A percentile compares a stretch with the other conserved stretches of the same genome.
Evolutionary conservation across 2,888 invertebrate species (phyloP).

Genomic region (Diogma glabrata): DNA sequence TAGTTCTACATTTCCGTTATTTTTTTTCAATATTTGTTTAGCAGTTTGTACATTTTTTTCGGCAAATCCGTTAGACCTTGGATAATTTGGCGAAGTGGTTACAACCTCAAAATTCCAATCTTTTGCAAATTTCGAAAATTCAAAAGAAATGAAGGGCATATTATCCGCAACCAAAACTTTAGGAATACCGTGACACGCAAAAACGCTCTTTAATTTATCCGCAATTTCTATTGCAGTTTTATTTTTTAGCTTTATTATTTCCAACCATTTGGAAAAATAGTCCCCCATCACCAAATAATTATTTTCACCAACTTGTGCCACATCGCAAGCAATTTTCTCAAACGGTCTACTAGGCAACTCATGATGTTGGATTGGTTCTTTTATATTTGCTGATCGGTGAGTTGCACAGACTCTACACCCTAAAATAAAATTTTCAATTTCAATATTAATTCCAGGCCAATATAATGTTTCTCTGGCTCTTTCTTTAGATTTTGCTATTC

Average conservation of each 20-base stretch:
- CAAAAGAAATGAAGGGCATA: slow-evolving; percentile 16
- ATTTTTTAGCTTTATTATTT: not conserved
- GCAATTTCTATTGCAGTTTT: slow-evolving; percentile 11
- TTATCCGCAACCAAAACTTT: slow-evolving; percentile 18
- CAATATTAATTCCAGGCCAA: not conserved
- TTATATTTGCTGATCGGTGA: not conserved
- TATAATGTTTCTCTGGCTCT: not conserved
- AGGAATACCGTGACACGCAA: slow-evolving; percentile 18
- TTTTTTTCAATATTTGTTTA: too few relatives aligned
- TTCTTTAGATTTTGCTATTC: not conserved
- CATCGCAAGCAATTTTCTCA: not conserved
- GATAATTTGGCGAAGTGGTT: slow-evolving; percentile 16
- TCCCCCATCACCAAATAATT: not conserved
- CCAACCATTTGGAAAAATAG: not conserved
- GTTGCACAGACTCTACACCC: not conserved
- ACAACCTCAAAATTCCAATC: slow-evolving; percentile 17
- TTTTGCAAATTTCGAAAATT: slow-evolving; percentile 16
- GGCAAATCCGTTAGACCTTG: too few relatives aligned
- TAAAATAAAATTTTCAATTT: slow-evolving; percentile 1
- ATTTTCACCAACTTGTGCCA: not conserved
- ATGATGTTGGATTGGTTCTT: not conserved
- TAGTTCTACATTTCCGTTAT: too few relatives aligned
- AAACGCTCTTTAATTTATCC: slow-evolving; percentile 17
- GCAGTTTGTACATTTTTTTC: slow-evolving; percentile 15
- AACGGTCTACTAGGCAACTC: not conserved